Evolutionary conservation across 2,888 invertebrate species (phyloP), one percentile per base, ranked within the genome.

Genomic region (Drosophila barbarae): DNA sequence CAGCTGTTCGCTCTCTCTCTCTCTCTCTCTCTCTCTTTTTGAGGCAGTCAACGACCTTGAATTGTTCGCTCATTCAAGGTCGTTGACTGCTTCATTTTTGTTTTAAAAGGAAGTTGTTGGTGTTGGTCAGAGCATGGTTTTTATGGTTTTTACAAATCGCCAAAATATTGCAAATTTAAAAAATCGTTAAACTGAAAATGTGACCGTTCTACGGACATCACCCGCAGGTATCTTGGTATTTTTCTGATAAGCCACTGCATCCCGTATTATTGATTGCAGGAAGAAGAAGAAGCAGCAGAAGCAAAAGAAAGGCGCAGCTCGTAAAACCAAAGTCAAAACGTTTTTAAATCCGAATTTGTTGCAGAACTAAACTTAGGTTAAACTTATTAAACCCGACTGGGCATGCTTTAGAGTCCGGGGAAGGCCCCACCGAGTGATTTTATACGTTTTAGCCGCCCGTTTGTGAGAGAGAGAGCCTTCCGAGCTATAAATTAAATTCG

Each of bases 261-360:
- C 44, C 10, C 28, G 57, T 79, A 79, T 83, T 79, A 77, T 83
- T 80, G 75, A 79, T 79, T 79, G 67, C 38, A 60, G 57, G 32
- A 69, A 72, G 58, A 77, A 75, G 76, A 69, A 71, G 76, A 35
- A 74, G 72, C 49, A 66, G 63, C 47, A 60, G 49, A 59, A 73
- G 76, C 70, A 59, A 77, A 83, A 80, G 77, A 83, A 73, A 83
- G 81, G 84, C 78, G 77, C 77, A 79, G 84, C 83, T 51, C 51
- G 50, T 55, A 53, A 69, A 73, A 72, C 61, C 39, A 50, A 38
- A 70, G 30, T 30, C 46, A 47, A 47, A 47, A 46, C 44, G 39
- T 61, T 56, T 74, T 73, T 56, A 70, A 83, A 77, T 54, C 41
- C 26, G 36, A 66, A 59, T 58, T 68, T 39, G 15, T 13, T 41